Conservation (phyloP, 2,113 vertebrate genomes). For the Trachemys scripta region DNA sequence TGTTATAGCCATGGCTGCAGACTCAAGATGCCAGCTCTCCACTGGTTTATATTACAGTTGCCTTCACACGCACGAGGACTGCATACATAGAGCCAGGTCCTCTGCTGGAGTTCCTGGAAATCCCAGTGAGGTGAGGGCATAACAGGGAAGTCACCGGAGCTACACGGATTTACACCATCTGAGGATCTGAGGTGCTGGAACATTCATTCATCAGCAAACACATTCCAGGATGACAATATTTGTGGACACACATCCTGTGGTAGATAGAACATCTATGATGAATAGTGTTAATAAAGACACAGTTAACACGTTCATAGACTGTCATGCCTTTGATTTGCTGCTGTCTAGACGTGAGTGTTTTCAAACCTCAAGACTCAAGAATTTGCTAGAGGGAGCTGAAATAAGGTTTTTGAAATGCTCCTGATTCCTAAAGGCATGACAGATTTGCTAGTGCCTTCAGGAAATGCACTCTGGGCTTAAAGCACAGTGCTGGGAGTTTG, state of each 20-base stretch:
- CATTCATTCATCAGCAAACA: not conserved
- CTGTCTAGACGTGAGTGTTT: not conserved
- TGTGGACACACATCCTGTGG: rapidly evolving
- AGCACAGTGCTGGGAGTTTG: not conserved
- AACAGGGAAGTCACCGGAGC: not conserved
- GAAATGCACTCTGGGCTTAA: not conserved
- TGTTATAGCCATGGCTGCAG: not conserved
- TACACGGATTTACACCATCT: not conserved
- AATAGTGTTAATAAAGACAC: not conserved
- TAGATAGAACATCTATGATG: rapidly evolving
- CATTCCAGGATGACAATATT: not conserved
- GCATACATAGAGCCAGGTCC: not conserved
- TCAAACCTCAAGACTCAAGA: conserved; percentile 28
- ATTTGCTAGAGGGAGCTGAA: not conserved
- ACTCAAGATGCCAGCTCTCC: not conserved
- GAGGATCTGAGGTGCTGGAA: not conserved
- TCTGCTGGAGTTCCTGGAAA: not conserved
- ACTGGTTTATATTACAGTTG: not conserved
- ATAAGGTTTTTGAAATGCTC: not conserved
- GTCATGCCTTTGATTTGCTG: conserved; percentile 34
- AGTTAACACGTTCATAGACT: rapidly evolving
- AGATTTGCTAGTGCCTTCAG: not conserved
- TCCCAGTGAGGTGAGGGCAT: not conserved
- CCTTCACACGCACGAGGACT: not conserved
- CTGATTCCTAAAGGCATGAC: conserved; percentile 22